Conservation (phyloP, 2,888 invertebrate genomes). For the Malthinus seriepunctatus region DNA sequence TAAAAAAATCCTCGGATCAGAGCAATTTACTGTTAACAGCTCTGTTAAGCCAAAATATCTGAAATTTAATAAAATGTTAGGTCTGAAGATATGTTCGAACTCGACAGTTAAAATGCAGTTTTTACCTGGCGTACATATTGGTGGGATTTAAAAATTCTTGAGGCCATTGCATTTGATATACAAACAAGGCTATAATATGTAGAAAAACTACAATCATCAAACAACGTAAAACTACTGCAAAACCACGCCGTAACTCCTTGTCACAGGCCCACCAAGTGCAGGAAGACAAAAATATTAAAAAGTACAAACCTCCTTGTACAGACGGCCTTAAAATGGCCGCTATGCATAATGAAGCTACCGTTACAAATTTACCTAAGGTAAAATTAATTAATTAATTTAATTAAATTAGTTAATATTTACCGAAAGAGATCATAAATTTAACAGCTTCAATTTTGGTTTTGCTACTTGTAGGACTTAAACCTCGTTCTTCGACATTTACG, state of each 20-base stretch:
- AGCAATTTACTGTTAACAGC: conserved; percentile 59
- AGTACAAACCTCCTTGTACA: conserved; percentile 82
- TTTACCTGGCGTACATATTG: conserved; percentile 75
- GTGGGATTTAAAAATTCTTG: conserved; percentile 72
- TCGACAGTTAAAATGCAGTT: neutral
- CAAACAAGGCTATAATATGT: conserved; percentile 74
- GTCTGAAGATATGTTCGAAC: neutral
- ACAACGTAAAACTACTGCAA: conserved; percentile 72
- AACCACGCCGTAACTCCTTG: conserved; percentile 74
- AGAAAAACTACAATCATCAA: conserved; percentile 74
- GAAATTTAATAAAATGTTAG: conserved; percentile 25
- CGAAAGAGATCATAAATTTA: conserved; percentile 40
- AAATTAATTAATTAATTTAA: neutral
- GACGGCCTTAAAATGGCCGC: conserved; percentile 82
- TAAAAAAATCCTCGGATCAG: conserved; percentile 66
- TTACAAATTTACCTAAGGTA: conserved; percentile 65
- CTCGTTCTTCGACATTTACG: conserved; percentile 24
- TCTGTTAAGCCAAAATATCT: conserved; percentile 80
- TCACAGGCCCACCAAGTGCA: conserved; percentile 89
- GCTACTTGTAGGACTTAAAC: conserved; percentile 18
- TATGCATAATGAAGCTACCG: conserved; percentile 68
- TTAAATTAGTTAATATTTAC: conserved; percentile 28
- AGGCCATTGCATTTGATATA: conserved; percentile 85
- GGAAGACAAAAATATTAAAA: conserved; percentile 79
- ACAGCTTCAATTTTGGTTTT: conserved; percentile 30